Percentiles rank a stretch among this genome's conserved stretches.
Evolutionary conservation across 2,888 invertebrate species (phyloP).

Genomic region (Mesorhabditis belari): DNA sequence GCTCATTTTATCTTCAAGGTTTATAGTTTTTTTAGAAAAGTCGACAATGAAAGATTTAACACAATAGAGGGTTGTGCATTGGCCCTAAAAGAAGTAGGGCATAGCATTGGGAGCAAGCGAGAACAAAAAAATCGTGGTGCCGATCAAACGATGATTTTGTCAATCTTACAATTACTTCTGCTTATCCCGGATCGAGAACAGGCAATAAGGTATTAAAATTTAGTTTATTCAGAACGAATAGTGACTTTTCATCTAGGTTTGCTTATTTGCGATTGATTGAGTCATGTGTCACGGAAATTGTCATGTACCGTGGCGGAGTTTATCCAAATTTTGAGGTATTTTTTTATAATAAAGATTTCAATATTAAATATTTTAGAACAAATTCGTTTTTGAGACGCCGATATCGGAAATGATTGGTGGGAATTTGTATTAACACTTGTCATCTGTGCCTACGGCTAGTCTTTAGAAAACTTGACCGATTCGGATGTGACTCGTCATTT

Average conservation of each 20-base stretch:
- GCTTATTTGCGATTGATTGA: slow-evolving; percentile 38
- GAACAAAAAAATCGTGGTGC: not conserved
- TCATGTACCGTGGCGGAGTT: slow-evolving; percentile 24
- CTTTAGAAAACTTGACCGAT: slow-evolving; percentile 29
- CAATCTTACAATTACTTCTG: slow-evolving; percentile 22
- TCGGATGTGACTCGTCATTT: slow-evolving; percentile 73
- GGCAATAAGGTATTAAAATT: slow-evolving; percentile 16
- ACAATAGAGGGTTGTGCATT: slow-evolving; percentile 30
- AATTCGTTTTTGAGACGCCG: too few species aligned
- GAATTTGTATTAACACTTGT: too few species aligned
- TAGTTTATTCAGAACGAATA: not conserved
- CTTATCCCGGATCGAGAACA: slow-evolving; percentile 25
- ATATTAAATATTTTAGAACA: too few species aligned
- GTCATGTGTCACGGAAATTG: slow-evolving; percentile 30
- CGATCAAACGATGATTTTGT: not conserved
- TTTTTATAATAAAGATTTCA: too few species aligned
- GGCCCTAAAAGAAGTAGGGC: slow-evolving; percentile 7
- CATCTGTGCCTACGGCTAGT: too few species aligned
- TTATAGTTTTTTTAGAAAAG: slow-evolving; percentile 16
- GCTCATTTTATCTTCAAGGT: not conserved
- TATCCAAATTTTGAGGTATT: slow-evolving; percentile 27
- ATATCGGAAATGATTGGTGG: too few species aligned
- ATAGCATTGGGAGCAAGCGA: too few species aligned
- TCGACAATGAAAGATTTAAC: slow-evolving; percentile 20
- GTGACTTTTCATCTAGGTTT: slow-evolving; percentile 6